These are phyloP conservation scores for Panurus biarmicus DNA, from an alignment of 2,113 vertebrate genomes.

Conservation along the genomic window DNA sequence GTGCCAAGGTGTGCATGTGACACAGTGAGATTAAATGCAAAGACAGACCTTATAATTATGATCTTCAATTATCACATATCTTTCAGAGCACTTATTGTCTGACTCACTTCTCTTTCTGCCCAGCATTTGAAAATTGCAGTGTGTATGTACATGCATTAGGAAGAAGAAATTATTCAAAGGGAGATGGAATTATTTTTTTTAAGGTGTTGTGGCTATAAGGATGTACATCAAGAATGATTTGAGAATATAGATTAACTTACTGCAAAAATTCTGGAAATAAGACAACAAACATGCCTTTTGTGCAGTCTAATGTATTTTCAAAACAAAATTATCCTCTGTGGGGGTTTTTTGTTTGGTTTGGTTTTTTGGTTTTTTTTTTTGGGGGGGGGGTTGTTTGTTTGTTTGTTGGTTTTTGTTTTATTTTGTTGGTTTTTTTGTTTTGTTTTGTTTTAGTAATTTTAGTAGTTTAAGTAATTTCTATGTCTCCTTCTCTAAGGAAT, in stretches of 20 bases:
- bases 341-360: background rate
- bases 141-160: background rate
- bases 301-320: background rate
- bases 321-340: background rate
- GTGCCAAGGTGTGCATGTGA: conserved; percentile 11
- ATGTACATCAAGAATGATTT: background rate
- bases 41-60: background rate
- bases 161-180: background rate
- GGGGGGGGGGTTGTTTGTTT: too few species aligned
- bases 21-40: background rate
- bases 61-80: background rate
- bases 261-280: background rate
- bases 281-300: background rate
- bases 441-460: background rate
- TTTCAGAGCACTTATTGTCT: background rate
- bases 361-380: background rate
- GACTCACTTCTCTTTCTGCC: background rate
- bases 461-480: background rate
- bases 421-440: background rate
- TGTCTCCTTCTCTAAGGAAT: background rate
- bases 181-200: background rate
- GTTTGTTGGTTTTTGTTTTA: background rate
- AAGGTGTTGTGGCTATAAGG: background rate
- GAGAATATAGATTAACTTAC: background rate
- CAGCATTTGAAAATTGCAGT: background rate